Conservation (phyloP, 2,888 invertebrate genomes). For the Clivina fossor region DNA sequence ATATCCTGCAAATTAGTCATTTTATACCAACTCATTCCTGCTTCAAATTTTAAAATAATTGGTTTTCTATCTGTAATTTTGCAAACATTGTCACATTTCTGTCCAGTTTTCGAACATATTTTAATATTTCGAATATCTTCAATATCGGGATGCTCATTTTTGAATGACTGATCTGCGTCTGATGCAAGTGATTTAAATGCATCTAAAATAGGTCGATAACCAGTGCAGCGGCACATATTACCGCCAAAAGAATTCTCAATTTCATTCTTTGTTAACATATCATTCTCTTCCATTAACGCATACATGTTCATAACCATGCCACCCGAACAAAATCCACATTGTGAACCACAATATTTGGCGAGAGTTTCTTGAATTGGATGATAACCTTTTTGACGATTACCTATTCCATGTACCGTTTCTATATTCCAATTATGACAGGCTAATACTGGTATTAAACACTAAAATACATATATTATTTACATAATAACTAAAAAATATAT, state of each 20-base stretch:
- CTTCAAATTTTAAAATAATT: constrained; percentile 48
- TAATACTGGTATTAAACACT: constrained; percentile 58
- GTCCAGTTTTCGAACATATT: constrained; percentile 51
- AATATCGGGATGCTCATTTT: constrained; percentile 3
- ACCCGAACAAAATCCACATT: constrained; percentile 72
- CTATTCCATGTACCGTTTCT: constrained; percentile 70
- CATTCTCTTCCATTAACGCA: constrained; percentile 53
- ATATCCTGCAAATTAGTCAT: constrained; percentile 59
- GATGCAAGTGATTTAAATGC: constrained; percentile 53
- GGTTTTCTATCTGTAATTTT: constrained; percentile 51
- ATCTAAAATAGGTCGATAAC: no score
- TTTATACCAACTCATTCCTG: constrained; percentile 59
- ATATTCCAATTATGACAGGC: constrained; percentile 65
- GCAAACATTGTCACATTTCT: constrained; percentile 45
- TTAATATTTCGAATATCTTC: constrained; percentile 11
- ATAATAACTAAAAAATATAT: no score
- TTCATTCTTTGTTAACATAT: constrained; percentile 58
- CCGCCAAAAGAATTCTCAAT: constrained; percentile 71
- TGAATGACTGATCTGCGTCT: background rate
- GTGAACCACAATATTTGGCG: constrained; percentile 63
- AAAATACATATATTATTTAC: constrained; percentile 29
- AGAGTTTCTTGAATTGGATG: constrained; percentile 63
- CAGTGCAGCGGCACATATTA: constrained; percentile 75
- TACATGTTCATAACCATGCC: constrained; percentile 80
- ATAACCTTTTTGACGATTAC: constrained; percentile 62